Conservation (phyloP, 2,888 invertebrate species). For the Isotomurus palustris region DNA sequence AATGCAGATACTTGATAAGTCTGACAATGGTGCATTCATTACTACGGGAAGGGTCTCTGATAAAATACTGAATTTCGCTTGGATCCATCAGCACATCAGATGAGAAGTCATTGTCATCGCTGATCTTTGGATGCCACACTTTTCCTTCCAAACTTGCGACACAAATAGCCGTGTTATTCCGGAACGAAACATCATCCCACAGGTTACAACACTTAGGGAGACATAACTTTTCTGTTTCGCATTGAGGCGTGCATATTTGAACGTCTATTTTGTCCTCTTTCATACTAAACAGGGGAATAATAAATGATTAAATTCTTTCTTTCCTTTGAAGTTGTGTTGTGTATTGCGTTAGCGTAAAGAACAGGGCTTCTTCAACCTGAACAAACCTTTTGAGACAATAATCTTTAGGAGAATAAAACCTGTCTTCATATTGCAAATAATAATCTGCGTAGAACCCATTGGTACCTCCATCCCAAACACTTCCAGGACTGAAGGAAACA, state of each 20-base stretch:
- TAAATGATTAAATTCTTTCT: no score
- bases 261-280: conserved; percentile 31
- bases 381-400: conserved; percentile 27
- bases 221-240: conserved; percentile 24
- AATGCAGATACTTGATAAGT: conserved; percentile 34
- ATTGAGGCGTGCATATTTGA: conserved; percentile 27
- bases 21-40: conserved; percentile 28
- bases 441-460: conserved; percentile 34
- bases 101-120: conserved; percentile 29
- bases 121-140: conserved; percentile 30
- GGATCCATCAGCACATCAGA: conserved; percentile 18
- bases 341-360: no score
- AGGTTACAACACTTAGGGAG: conserved; percentile 33
- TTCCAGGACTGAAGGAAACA: conserved; percentile 21
- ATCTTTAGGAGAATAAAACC: conserved; percentile 32
- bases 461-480: conserved; percentile 28
- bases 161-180: conserved; percentile 26
- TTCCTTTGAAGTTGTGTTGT: no score
- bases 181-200: conserved; percentile 33
- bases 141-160: conserved; percentile 24
- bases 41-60: conserved; percentile 27
- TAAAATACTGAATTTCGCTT: conserved; percentile 26
- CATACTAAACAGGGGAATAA: conserved; percentile 13
- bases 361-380: neutral
- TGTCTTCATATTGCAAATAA: conserved; percentile 28